phyloP scores from a whole-genome alignment of 2,888 invertebrate genomes.

The Galeopsomyia nigrocyanea region DNA sequence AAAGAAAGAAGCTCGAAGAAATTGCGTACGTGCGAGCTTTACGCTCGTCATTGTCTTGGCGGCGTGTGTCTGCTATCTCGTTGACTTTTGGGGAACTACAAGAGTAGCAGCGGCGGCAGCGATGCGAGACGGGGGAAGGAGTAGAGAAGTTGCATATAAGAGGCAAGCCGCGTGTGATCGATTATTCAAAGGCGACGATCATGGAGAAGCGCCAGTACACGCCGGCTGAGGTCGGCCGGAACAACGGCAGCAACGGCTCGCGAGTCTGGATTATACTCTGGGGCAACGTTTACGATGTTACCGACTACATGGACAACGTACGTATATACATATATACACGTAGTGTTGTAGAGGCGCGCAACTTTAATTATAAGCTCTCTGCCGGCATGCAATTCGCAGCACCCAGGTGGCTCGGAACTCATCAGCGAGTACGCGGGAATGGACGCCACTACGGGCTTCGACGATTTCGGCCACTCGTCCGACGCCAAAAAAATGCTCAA shows the following conservation, averaged over 20 bases:
- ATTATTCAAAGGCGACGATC: too few relatives aligned
- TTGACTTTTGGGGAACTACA: neutral
- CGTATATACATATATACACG: neutral
- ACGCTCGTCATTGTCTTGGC: too few relatives aligned
- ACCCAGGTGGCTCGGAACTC: slow-evolving; percentile 78
- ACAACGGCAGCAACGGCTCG: slow-evolving; percentile 73
- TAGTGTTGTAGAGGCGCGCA: neutral
- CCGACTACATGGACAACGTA: slow-evolving; percentile 75
- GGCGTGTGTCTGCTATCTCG: too few relatives aligned
- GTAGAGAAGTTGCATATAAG: too few relatives aligned
- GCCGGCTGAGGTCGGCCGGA: slow-evolving; percentile 73
- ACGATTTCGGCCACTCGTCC: slow-evolving; percentile 77
- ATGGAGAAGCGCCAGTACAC: slow-evolving; percentile 54
- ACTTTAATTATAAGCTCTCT: too few relatives aligned
- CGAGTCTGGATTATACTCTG: slow-evolving; percentile 77
- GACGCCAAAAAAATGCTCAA: slow-evolving; percentile 75
- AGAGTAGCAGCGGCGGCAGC: neutral
- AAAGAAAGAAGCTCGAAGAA: too few relatives aligned
- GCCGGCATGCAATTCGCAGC: slow-evolving; percentile 71
- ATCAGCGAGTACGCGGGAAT: slow-evolving; percentile 77
- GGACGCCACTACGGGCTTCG: slow-evolving; percentile 77
- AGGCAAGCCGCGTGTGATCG: too few relatives aligned
- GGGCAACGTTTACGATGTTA: slow-evolving; percentile 79
- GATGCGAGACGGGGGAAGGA: too few relatives aligned
- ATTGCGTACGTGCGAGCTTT: too few relatives aligned